Evolutionary conservation across 64 coral and sea anemone species (phyloP).

Genomic region (Hydrozoanthus tunicans): DNA sequence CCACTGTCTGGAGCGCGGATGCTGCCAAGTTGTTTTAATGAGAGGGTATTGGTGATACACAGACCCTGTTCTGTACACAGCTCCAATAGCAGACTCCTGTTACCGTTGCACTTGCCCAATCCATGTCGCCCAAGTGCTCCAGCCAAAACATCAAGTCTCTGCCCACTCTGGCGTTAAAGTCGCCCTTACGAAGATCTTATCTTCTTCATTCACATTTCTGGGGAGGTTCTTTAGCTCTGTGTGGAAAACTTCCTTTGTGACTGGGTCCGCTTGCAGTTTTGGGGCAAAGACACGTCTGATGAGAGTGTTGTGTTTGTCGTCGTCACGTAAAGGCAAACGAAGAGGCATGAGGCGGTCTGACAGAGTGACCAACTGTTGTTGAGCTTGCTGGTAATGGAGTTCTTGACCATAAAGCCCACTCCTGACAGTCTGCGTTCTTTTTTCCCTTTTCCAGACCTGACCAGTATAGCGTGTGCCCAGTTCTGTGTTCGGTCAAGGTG

Average conservation of each 20-base stretch:
- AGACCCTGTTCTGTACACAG: slow-evolving; percentile 9
- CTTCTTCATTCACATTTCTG: not conserved
- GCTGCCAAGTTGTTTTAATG: not conserved
- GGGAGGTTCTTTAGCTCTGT: not conserved
- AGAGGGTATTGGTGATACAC: slow-evolving; percentile 15
- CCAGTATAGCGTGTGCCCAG: not conserved
- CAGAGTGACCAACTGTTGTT: not conserved
- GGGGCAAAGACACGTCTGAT: not conserved
- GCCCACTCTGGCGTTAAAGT: not conserved
- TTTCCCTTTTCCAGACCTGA: not conserved
- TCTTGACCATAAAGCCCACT: not conserved
- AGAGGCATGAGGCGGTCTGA: too few species aligned
- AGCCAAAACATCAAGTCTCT: not conserved
- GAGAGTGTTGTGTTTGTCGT: not conserved
- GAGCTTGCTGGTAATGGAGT: not conserved
- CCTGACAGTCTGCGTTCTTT: not conserved
- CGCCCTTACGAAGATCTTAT: not conserved
- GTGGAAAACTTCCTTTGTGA: not conserved
- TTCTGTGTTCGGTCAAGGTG: not conserved
- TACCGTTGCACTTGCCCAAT: not conserved
- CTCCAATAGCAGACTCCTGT: not conserved
- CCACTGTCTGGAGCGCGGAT: not conserved
- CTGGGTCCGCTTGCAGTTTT: not conserved
- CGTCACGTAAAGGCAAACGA: not conserved
- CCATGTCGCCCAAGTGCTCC: not conserved